Base-by-base conservation (phyloP, 2,888 invertebrate genomes). In the Laothoe populi region DNA sequence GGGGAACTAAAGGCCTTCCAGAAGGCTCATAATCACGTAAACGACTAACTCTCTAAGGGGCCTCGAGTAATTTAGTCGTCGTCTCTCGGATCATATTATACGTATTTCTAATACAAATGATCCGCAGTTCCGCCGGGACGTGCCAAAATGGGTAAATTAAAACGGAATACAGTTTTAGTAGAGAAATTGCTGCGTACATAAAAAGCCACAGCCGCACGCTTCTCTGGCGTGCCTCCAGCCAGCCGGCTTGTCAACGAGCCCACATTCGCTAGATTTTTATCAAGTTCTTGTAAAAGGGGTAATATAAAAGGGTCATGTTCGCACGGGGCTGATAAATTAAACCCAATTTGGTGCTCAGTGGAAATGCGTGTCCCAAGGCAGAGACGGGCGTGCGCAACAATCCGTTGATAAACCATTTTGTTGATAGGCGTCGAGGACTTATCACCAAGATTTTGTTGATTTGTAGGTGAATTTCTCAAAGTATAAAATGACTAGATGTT, bases 81-180 rank as follows among this genome's bases (percentile, higher is more conserved):
- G 78, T 77, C 75, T 79, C 80, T 78, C 74, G 78, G 77, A 84
- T 87, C 83, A 86, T 83, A 85, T 84, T 86, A 86, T 82, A 78
- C 75, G 80, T 82, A 84, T 83, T 83, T 76, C 79, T 82, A 83
- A 83, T 83, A 83, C 84, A 88, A 88, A 88, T 86, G 84, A 86
- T 81, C 81, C 83, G 78, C 81, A 82, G 76, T 89, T 89, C 87
- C 88, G 84, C 59, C 57, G 80, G 77, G 79, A 82, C 79, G 85
- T 89, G 89, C 90, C 90, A 90, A 88, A 89, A 86, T 90, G 84
- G 85, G 86, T 84, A 86, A 90, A 90, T 91, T 90, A 90, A 88
- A 86, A 86, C 81, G 70, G 77, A 88, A 82, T 86, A 83, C 80
- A 81, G 77, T 83, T 81, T 63, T 75, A 73, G 69, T 67, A 70